phyloP scores from a whole-genome alignment of 2,888 invertebrate species.

The Dasypogon diadema region DNA sequence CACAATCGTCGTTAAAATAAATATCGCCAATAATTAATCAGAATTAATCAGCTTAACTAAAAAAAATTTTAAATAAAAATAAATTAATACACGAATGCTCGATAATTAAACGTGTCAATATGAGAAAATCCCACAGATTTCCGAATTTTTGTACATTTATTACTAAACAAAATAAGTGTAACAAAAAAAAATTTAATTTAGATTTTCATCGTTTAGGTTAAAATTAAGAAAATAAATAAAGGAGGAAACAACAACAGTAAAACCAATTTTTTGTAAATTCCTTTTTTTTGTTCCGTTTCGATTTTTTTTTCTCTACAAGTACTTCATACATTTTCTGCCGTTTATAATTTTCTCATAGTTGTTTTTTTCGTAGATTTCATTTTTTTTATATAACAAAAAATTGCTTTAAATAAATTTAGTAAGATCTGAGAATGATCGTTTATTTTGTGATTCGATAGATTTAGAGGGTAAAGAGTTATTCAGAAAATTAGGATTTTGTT shows the following conservation, averaged over 20 bases:
- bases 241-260: slow-evolving; percentile 22
- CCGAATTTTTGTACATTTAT: slow-evolving; percentile 51
- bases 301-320: slow-evolving; percentile 5
- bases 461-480: too few species aligned
- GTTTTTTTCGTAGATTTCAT: slow-evolving; percentile 17
- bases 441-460: slow-evolving; percentile 13
- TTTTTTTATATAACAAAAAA: slow-evolving; percentile 36
- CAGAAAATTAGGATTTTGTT: too few species aligned
- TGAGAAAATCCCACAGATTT: slow-evolving; percentile 47
- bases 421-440: slow-evolving; percentile 34
- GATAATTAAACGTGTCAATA: slow-evolving; percentile 39
- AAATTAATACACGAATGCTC: slow-evolving; percentile 34
- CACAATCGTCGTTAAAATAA: slow-evolving; percentile 19
- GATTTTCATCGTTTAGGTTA: slow-evolving; percentile 31
- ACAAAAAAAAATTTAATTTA: slow-evolving; percentile 30
- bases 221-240: slow-evolving; percentile 43
- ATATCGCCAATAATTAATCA: slow-evolving; percentile 46
- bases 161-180: slow-evolving; percentile 39
- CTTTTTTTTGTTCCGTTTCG: neutral
- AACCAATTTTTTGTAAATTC: slow-evolving; percentile 27
- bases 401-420: slow-evolving; percentile 49
- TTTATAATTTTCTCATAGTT: slow-evolving; percentile 27
- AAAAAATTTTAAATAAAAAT: slow-evolving; percentile 26
- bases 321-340: slow-evolving; percentile 5
- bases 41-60: slow-evolving; percentile 33